phyloP scores from a whole-genome alignment of 2,113 vertebrate species.

The Sclerurus mexicanus region DNA sequence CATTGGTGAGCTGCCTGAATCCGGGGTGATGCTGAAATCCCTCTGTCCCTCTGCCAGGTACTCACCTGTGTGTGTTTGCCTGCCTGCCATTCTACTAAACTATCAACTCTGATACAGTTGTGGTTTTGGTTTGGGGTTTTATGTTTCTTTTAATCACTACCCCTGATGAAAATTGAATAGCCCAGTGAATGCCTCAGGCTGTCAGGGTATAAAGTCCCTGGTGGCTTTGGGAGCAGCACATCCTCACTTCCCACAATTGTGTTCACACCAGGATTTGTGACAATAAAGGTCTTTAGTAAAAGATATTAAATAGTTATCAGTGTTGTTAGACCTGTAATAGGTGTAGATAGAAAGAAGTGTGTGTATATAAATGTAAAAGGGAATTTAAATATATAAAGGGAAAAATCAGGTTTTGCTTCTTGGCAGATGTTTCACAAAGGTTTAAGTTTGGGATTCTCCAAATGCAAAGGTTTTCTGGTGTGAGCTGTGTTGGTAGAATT shows the following conservation, averaged over 20 bases:
- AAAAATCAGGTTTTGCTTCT: neutral
- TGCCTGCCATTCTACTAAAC: neutral
- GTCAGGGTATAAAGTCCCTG: neutral
- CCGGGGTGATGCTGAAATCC: neutral
- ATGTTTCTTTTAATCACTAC: neutral
- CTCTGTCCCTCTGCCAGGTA: neutral
- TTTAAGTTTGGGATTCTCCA: neutral
- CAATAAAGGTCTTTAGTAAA: neutral
- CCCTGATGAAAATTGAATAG: neutral
- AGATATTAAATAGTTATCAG: neutral
- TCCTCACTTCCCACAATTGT: neutral
- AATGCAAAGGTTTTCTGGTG: rapidly evolving
- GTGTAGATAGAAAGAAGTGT: neutral
- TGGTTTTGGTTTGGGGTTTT: neutral
- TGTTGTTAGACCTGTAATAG: neutral
- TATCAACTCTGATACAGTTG: neutral
- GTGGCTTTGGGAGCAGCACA: neutral
- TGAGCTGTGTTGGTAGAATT: neutral
- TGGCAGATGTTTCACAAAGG: neutral
- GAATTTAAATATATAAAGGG: neutral
- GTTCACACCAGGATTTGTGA: neutral
- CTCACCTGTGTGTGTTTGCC: neutral
- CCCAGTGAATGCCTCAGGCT: neutral
- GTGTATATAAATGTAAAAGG: neutral
- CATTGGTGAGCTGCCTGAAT: neutral